A percentile compares a stretch with the other conserved stretches of the same genome.
These are phyloP conservation scores for Acholoe squamosa DNA, from an alignment of 2,888 invertebrate genomes.

Conservation along the genomic window DNA sequence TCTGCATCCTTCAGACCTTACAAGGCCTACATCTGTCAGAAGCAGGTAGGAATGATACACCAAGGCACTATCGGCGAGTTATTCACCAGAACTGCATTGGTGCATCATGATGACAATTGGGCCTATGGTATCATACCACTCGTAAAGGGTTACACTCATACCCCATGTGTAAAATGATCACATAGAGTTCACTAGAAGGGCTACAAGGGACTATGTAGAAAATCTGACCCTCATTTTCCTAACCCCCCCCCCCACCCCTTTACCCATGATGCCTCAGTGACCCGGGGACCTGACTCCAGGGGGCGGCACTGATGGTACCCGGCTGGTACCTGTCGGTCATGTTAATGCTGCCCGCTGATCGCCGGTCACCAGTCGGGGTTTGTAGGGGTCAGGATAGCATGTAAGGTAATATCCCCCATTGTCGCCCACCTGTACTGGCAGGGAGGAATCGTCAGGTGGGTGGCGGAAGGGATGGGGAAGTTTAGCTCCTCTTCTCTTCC, in stretches of 20 bases:
- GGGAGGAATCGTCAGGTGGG: background rate
- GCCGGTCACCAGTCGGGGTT: background rate
- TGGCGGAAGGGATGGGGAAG: too few relatives aligned
- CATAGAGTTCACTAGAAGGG: background rate
- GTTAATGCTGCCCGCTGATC: background rate
- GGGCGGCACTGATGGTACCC: background rate
- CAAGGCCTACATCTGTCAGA: too few relatives aligned
- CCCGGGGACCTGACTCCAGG: background rate
- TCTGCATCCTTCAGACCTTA: too few relatives aligned
- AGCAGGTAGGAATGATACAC: too few relatives aligned
- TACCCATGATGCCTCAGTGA: background rate
- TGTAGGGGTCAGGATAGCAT: background rate
- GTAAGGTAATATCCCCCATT: conserved; percentile 1
- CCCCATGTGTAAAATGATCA: background rate
- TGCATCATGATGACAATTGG: too few relatives aligned
- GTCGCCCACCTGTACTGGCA: background rate
- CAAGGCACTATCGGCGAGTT: too few relatives aligned
- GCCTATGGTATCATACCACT: too few relatives aligned
- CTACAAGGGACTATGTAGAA: background rate
- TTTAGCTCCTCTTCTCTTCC: too few relatives aligned
- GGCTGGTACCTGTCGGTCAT: background rate
- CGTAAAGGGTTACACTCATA: too few relatives aligned
- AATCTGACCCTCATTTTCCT: background rate
- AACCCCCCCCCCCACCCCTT: background rate
- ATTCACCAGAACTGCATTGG: too few relatives aligned